Evolutionary conservation across 2,888 invertebrate species (phyloP).

Genomic region (Pammene aurita): DNA sequence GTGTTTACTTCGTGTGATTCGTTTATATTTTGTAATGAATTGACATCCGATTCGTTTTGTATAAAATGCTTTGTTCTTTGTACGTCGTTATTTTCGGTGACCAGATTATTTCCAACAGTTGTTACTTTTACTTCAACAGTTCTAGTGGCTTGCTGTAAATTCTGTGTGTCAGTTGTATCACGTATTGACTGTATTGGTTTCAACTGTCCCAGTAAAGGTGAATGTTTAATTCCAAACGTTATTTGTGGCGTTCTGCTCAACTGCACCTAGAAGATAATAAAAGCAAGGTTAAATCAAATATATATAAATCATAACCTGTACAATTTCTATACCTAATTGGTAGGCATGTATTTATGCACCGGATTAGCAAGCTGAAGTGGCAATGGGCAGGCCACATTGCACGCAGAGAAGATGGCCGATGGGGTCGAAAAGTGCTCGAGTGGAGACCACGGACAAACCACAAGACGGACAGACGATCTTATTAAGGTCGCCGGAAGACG

Average conservation of each 20-base stretch:
- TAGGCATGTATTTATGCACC: too few species aligned
- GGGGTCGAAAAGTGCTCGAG: too few species aligned
- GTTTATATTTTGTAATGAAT: slow-evolving; percentile 46
- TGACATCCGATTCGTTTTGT: slow-evolving; percentile 46
- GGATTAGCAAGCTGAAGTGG: too few species aligned
- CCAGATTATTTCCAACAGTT: slow-evolving; percentile 5
- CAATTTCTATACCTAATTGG: too few species aligned
- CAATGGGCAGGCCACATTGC: too few species aligned
- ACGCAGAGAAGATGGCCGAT: too few species aligned
- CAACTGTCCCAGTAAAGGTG: slow-evolving; percentile 86
- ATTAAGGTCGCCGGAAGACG: too few species aligned
- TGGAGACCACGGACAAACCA: too few species aligned
- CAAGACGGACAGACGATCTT: too few species aligned
- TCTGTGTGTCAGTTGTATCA: slow-evolving; percentile 15
- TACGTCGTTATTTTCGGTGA: slow-evolving; percentile 5
- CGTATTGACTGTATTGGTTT: slow-evolving; percentile 59
- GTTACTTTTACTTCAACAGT: slow-evolving; percentile 21
- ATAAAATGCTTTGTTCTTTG: slow-evolving; percentile 5
- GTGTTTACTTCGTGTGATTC: slow-evolving; percentile 49
- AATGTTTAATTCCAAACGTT: slow-evolving; percentile 94
- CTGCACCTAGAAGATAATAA: slow-evolving; percentile 63
- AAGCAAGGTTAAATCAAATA: slow-evolving; percentile 6
- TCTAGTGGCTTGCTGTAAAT: slow-evolving; percentile 24
- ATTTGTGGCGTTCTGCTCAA: slow-evolving; percentile 71
- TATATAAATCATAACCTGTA: too few species aligned